A percentile compares a stretch with the other conserved stretches of the same genome.
These are phyloP conservation scores for Simalia tracyae DNA, from an alignment of 2,797 vertebrate genomes.

Conservation along the genomic window DNA sequence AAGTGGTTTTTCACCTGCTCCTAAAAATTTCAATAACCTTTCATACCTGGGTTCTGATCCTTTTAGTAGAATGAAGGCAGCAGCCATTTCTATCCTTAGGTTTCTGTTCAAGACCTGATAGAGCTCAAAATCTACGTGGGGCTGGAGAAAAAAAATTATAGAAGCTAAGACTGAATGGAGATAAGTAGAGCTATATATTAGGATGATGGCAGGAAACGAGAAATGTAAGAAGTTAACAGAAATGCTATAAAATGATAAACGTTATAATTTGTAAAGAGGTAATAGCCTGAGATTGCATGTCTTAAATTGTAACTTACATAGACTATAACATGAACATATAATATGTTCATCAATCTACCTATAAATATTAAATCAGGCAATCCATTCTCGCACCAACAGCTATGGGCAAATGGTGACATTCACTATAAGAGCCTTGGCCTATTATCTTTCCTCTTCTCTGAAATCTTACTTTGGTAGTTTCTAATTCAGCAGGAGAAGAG, in stretches of 20 bases:
- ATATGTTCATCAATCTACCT: background rate
- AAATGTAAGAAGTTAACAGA: background rate
- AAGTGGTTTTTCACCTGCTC: background rate
- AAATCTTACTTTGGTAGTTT: background rate
- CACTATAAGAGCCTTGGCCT: background rate
- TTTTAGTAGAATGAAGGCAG: background rate
- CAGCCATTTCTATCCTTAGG: background rate
- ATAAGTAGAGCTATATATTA: background rate
- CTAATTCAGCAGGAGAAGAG: background rate
- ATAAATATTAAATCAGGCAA: background rate
- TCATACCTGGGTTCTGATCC: slow-evolving; percentile 1
- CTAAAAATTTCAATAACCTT: background rate
- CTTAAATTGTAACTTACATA: background rate
- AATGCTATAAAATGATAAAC: background rate
- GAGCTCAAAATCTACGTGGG: background rate
- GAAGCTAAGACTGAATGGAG: background rate
- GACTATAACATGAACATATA: background rate
- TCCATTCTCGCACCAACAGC: background rate
- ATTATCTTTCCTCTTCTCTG: background rate
- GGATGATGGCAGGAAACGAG: background rate
- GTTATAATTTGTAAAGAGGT: background rate
- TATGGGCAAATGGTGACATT: background rate
- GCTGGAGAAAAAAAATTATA: background rate
- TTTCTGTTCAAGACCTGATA: background rate
- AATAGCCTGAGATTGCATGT: background rate